Conservation (phyloP, 2,888 invertebrate species). For the Harpagoxenus sublaevis region DNA sequence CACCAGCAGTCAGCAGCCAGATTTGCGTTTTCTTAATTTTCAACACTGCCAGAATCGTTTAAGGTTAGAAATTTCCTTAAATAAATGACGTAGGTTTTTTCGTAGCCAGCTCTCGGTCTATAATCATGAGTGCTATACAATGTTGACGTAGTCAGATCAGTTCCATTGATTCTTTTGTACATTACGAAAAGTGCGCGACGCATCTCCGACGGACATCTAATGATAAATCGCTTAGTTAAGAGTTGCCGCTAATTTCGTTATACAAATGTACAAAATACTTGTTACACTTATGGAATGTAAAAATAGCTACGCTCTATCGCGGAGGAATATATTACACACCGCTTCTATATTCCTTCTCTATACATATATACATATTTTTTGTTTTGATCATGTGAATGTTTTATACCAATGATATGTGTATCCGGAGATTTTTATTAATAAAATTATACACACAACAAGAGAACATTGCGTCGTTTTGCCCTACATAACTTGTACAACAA, state of each 20-base stretch:
- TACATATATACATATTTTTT: conserved; percentile 75
- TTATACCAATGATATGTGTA: conserved; percentile 84
- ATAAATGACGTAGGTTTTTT: too few species aligned
- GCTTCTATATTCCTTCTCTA: conserved; percentile 40
- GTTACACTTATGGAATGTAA: conserved; percentile 75
- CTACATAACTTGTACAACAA: too few species aligned
- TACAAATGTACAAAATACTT: conserved; percentile 64
- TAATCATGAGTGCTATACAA: conserved; percentile 47
- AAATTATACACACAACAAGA: conserved; percentile 66
- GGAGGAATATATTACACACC: conserved; percentile 75
- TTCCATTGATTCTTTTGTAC: conserved; percentile 73
- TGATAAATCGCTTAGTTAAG: not conserved
- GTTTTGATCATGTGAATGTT: conserved; percentile 82
- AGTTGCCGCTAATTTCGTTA: conserved; percentile 29
- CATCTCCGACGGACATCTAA: conserved; percentile 8
- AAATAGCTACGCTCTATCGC: conserved; percentile 65
- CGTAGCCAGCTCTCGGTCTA: too few species aligned
- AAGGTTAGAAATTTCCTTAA: too few species aligned
- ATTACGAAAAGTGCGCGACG: conserved; percentile 46
- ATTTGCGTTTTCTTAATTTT: too few species aligned
- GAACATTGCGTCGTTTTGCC: not conserved
- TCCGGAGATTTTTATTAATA: conserved; percentile 82
- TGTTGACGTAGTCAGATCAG: conserved; percentile 62
- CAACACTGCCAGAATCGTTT: too few species aligned
- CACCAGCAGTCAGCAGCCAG: too few species aligned